Conservation (phyloP, 2,113 vertebrate species). For the Meleagris gallopavo region DNA sequence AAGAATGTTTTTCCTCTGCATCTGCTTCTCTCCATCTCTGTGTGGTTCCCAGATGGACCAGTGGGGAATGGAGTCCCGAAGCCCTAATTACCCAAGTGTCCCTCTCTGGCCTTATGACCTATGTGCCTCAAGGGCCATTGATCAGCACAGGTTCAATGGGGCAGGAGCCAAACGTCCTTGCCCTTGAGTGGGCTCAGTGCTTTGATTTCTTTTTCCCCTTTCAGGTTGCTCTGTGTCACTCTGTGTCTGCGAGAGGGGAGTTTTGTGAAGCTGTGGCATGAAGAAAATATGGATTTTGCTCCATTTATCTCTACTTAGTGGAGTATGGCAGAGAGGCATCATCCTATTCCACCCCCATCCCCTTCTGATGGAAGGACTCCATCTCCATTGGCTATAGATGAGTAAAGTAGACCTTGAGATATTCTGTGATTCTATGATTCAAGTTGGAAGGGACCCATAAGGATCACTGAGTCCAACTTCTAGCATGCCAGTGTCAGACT, state of each 20-base stretch:
- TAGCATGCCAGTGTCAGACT: neutral
- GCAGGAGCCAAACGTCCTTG: neutral
- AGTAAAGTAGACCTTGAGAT: neutral
- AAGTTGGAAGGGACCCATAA: no score
- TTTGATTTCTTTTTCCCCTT: neutral
- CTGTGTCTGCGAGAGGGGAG: neutral
- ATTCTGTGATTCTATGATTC: no score
- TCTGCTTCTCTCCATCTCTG: neutral
- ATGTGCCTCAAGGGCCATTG: neutral
- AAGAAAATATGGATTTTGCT: neutral
- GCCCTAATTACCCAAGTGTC: neutral
- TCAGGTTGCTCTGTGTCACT: neutral
- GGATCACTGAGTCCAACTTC: neutral
- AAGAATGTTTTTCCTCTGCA: neutral
- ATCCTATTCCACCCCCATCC: neutral
- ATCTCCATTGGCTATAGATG: neutral
- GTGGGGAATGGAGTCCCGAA: neutral
- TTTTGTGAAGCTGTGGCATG: neutral
- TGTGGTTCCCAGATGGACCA: neutral
- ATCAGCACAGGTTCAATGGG: neutral
- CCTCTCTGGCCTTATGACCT: neutral
- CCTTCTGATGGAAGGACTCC: neutral
- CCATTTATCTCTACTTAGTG: rapidly evolving
- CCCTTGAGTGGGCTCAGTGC: neutral
- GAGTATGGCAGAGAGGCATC: neutral